These are phyloP conservation scores for Ophiodon elongatus DNA, from an alignment of 2,113 vertebrate species.

Conservation along the genomic window DNA sequence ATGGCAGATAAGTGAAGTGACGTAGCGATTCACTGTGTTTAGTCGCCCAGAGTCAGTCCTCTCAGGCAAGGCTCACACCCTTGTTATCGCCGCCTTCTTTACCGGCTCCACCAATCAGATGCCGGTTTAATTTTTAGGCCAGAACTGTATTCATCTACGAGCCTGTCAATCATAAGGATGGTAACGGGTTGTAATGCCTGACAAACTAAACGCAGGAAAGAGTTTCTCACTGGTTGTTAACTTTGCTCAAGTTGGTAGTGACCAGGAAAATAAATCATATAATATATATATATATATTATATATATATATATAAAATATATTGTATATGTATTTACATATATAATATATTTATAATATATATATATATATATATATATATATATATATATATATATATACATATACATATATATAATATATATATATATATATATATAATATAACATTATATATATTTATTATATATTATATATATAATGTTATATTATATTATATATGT, in stretches of 20 bases:
- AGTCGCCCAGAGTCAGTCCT: not conserved
- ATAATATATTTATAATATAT: not conserved
- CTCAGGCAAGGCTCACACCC: conserved; percentile 4
- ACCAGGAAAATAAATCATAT: not conserved
- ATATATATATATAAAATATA: not conserved
- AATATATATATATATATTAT: not conserved
- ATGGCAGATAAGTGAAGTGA: conserved; percentile 65
- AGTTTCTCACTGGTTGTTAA: accelerated
- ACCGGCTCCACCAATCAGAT: not conserved
- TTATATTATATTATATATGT: too few relatives aligned
- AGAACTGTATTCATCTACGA: accelerated
- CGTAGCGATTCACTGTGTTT: accelerated
- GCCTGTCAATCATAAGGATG: not conserved
- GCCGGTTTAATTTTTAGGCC: accelerated
- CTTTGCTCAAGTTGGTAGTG: not conserved
- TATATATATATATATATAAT: not conserved
- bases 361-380: not conserved
- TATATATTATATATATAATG: not conserved
- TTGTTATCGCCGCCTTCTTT: accelerated
- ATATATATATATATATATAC: not conserved
- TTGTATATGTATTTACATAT: too few relatives aligned
- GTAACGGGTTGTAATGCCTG: not conserved
- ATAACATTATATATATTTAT: too few relatives aligned
- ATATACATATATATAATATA: not conserved
- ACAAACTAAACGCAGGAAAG: not conserved